These are phyloP conservation scores for Lysandra coridon DNA, from an alignment of 2,888 invertebrate genomes.

Conservation along the genomic window DNA sequence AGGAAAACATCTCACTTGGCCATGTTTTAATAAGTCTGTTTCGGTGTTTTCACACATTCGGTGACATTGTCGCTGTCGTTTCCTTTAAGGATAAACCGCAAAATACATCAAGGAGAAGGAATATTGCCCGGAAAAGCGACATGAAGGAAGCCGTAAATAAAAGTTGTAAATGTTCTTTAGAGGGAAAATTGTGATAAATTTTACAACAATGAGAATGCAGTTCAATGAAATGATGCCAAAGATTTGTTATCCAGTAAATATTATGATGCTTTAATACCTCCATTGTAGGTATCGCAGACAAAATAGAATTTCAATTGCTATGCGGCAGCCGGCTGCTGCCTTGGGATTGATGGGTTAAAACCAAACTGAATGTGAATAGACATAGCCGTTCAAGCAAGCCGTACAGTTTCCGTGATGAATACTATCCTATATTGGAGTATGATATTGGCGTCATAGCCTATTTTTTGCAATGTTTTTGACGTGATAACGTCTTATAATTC, in stretches of 20 bases:
- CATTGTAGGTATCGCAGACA: too few relatives aligned
- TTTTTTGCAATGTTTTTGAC: too few relatives aligned
- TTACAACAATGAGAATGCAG: neutral
- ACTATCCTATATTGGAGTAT: too few relatives aligned
- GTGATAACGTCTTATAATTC: too few relatives aligned
- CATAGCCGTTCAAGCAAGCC: too few relatives aligned
- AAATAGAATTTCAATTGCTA: too few relatives aligned
- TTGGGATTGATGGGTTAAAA: too few relatives aligned
- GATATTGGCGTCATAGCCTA: too few relatives aligned
- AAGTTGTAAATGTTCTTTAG: constrained; percentile 13
- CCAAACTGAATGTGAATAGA: too few relatives aligned
- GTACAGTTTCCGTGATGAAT: too few relatives aligned
- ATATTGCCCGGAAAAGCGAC: neutral
- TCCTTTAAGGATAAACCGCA: neutral
- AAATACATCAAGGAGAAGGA: neutral
- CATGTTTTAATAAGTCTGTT: neutral
- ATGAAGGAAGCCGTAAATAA: neutral
- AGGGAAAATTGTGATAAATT: neutral
- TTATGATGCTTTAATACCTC: too few relatives aligned
- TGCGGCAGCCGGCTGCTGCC: too few relatives aligned
- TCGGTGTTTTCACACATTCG: neutral
- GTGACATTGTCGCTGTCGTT: neutral
- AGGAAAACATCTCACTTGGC: neutral
- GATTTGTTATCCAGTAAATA: neutral
- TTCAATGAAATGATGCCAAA: neutral